Base-by-base conservation (phyloP, 64 coral and sea anemone genomes). In the Acropora yongei region DNA sequence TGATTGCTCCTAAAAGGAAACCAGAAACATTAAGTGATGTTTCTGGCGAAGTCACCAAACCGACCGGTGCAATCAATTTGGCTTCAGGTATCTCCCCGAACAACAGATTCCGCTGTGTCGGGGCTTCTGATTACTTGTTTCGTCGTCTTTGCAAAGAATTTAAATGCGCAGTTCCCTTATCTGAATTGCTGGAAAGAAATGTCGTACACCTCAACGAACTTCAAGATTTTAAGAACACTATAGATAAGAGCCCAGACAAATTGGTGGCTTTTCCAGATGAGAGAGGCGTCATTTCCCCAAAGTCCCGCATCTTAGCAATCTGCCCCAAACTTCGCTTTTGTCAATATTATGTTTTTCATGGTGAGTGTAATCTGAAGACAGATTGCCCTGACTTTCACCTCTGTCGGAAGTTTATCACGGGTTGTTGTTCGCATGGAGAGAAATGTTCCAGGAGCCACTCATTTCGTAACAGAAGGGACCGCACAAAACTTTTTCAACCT, bases 331-430 rank as follows among this genome's bases (percentile, higher is more conserved):
- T 82, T 2, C 84, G 89, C 13, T 67, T 96, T 74, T 96, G 95
- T 75, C 82, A 75, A n/a, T 12, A 90, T 19, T 86, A 76, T 82
- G 45, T 53, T 39, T 60, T 19, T 19, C 6, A 19, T 72, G 41
- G 41, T 1, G 87, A 18, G 2, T 96, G 95, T 49, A 81, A 86
- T 3, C 85, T 51, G 11, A 13, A 75, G 49, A 8, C 30, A 30
- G 30, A 80, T 5, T 96, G 95, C 61, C 9, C 51, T 3, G 80
- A 79, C 75, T 93, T 96, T 49, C 95, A 96, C 58, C 58, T 96
- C 6, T 96, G 95, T 42, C 76, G 60, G 41, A 77, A 88, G 5
- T 89, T 86, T 45, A 57, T 96, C 13, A 57, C 86, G 6, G 84
- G 84, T 3, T 89, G 71, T 43, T 53, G 57, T 16, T 9, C 1